A percentile compares a stretch with the other conserved stretches of the same genome.
phyloP scores from a whole-genome alignment of 2,888 invertebrate species.

The Melieria crassipennis region DNA sequence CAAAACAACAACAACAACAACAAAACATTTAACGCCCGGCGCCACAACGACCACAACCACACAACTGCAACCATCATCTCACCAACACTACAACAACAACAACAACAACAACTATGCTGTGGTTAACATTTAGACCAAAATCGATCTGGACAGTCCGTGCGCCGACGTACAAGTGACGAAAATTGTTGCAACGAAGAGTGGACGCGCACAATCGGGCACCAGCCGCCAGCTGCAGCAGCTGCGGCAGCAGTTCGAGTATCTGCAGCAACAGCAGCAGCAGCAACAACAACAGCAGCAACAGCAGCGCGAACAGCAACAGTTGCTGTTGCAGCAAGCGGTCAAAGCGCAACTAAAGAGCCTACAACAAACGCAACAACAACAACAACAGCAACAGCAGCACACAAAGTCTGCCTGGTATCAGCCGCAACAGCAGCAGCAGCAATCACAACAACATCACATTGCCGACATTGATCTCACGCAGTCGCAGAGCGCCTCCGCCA shows the following conservation, averaged over 20 bases:
- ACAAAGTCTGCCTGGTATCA: conserved; percentile 43
- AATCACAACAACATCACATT: conserved; percentile 32
- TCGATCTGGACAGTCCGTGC: conserved; percentile 54
- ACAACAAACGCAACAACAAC: conserved; percentile 48
- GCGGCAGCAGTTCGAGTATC: conserved; percentile 46
- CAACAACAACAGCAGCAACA: conserved; percentile 36
- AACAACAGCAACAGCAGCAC: conserved; percentile 45
- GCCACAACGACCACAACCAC: background rate
- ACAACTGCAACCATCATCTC: background rate
- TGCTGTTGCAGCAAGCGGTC: conserved; percentile 57
- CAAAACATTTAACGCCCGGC: conserved; percentile 21
- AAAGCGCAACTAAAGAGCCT: conserved; percentile 56
- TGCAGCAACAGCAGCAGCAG: conserved; percentile 43
- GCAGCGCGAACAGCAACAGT: conserved; percentile 50
- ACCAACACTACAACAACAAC: too few relatives aligned
- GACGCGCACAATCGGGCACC: conserved; percentile 15
- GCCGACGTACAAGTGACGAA: conserved; percentile 37
- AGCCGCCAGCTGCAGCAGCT: conserved; percentile 47
- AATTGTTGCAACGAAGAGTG: background rate
- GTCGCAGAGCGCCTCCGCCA: conserved; percentile 36
- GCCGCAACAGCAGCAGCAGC: conserved; percentile 45
- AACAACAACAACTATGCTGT: background rate
- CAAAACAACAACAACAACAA: conserved; percentile 22
- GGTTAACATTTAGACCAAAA: conserved; percentile 48
- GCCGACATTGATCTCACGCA: conserved; percentile 47